These are phyloP conservation scores for Scartelaos histophorus DNA, from an alignment of 2,113 vertebrate genomes.

Conservation along the genomic window DNA sequence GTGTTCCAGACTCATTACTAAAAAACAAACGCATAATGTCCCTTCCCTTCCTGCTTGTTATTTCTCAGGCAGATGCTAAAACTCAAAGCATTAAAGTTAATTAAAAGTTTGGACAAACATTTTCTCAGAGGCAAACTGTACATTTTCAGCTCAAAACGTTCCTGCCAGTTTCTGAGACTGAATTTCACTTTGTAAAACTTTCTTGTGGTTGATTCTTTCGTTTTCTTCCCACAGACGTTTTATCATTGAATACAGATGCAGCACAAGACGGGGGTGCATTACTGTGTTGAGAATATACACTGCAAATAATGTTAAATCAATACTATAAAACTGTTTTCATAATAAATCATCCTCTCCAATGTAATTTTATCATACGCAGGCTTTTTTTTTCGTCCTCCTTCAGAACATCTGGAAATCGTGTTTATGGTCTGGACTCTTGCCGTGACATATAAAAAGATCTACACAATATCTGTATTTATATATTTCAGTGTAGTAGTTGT, in stretches of 20 bases:
- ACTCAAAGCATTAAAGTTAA: neutral
- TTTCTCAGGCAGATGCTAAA: constrained; percentile 1
- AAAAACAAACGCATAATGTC: neutral
- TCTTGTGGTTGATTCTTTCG: neutral
- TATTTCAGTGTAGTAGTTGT: too few species aligned
- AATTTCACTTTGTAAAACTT: neutral
- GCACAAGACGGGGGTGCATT: constrained; percentile 39
- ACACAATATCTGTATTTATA: too few species aligned
- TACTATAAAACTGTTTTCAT: neutral
- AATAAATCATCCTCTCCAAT: too few species aligned
- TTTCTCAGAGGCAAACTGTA: constrained; percentile 5
- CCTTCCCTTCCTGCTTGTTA: neutral
- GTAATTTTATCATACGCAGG: too few species aligned
- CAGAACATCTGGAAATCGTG: too few species aligned
- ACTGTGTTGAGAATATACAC: constrained; percentile 13
- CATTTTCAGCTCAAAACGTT: neutral
- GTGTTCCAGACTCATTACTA: neutral
- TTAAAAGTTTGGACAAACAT: constrained; percentile 1
- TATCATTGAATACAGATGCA: constrained; percentile 7
- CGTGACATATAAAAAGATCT: too few species aligned
- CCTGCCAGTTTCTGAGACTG: neutral
- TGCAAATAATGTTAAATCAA: neutral
- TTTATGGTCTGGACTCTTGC: too few species aligned
- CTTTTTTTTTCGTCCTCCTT: too few species aligned
- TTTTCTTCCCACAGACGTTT: constrained; percentile 1